Conservation (phyloP, 2,797 vertebrate genomes). For the Takifugu ocellatus region DNA sequence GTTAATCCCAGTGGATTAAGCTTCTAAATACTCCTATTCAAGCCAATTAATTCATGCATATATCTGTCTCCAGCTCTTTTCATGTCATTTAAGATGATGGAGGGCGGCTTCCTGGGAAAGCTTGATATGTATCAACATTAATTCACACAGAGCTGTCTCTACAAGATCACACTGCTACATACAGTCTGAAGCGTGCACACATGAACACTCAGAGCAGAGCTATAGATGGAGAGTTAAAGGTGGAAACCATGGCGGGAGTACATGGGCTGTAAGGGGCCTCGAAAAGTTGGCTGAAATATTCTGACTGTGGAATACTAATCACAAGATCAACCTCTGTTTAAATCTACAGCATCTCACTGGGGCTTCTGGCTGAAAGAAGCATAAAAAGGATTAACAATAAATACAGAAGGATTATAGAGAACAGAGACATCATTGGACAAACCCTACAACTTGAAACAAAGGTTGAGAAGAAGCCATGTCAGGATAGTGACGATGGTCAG, state of each 20-base stretch:
- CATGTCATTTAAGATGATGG: slow-evolving; percentile 71
- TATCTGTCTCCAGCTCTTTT: slow-evolving; percentile 73
- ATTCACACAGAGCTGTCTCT: slow-evolving; percentile 64
- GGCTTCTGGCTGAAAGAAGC: slow-evolving; percentile 72
- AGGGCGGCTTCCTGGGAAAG: slow-evolving; percentile 72
- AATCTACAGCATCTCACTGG: slow-evolving; percentile 77
- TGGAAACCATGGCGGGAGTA: slow-evolving; percentile 47
- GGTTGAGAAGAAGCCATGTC: slow-evolving; percentile 37
- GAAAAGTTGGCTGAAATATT: slow-evolving; percentile 75
- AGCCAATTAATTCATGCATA: slow-evolving; percentile 81
- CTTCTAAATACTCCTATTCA: slow-evolving; percentile 78
- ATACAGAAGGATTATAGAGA: slow-evolving; percentile 73
- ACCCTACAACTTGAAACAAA: slow-evolving; percentile 66
- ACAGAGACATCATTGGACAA: slow-evolving; percentile 67
- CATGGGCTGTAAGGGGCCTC: slow-evolving; percentile 52
- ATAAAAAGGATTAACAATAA: slow-evolving; percentile 79
- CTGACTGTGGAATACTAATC: slow-evolving; percentile 82
- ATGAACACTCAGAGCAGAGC: slow-evolving; percentile 37
- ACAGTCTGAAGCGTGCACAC: slow-evolving; percentile 45
- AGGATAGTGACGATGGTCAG: slow-evolving; percentile 16
- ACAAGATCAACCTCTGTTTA: slow-evolving; percentile 79
- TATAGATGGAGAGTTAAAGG: slow-evolving; percentile 63
- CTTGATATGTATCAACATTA: slow-evolving; percentile 68
- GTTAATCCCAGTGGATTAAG: slow-evolving; percentile 77
- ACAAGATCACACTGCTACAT: slow-evolving; percentile 46